Evolutionary conservation across 2,797 vertebrate species (phyloP).

Genomic region (Echiichthys vipera): DNA sequence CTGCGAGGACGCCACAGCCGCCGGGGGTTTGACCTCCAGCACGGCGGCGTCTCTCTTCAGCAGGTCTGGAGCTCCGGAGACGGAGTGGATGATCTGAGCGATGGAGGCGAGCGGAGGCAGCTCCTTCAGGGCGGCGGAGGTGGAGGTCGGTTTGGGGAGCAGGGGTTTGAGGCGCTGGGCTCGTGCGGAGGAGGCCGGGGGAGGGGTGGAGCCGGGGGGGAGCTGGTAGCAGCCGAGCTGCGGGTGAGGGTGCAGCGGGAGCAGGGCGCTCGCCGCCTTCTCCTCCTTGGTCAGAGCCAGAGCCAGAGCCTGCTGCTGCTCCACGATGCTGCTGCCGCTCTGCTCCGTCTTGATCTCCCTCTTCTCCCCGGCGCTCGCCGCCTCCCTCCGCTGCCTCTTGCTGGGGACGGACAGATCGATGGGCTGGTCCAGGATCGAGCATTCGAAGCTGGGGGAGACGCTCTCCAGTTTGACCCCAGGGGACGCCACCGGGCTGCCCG

Average conservation of each 20-base stretch:
- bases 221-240: constrained; percentile 80
- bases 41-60: constrained; percentile 83
- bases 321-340: constrained; percentile 56
- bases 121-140: constrained; percentile 81
- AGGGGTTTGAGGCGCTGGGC: constrained; percentile 91
- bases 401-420: constrained; percentile 91
- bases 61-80: constrained; percentile 91
- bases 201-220: constrained; percentile 59
- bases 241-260: constrained; percentile 53
- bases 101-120: constrained; percentile 95
- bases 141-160: constrained; percentile 86
- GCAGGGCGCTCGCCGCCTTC: constrained; percentile 31
- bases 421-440: constrained; percentile 85
- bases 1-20: background rate
- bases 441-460: constrained; percentile 77
- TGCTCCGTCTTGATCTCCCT: constrained; percentile 80
- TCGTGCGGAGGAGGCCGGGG: constrained; percentile 60
- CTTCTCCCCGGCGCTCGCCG: background rate
- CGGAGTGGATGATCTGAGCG: constrained; percentile 97
- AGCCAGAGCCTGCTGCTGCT: constrained; percentile 44
- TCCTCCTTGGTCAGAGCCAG: constrained; percentile 66
- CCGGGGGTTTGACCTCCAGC: constrained; percentile 39
- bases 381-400: constrained; percentile 78
- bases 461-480: constrained; percentile 90
- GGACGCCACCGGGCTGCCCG: constrained; percentile 65